Conservation (phyloP, 2,888 invertebrate species). For the Monopis laevigella region DNA sequence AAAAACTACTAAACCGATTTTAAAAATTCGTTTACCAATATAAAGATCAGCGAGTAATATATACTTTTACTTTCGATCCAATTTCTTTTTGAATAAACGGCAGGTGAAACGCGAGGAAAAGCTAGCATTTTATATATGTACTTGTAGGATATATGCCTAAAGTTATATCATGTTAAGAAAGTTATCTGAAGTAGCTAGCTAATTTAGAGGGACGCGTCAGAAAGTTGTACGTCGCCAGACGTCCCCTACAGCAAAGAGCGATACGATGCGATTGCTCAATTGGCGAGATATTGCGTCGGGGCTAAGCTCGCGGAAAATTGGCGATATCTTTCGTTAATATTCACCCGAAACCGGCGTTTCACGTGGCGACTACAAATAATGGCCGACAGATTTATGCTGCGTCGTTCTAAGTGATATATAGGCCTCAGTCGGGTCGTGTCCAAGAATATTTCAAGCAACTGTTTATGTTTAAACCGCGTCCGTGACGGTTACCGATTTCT, state of each 20-base stretch:
- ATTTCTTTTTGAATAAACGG: no score
- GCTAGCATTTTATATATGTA: no score
- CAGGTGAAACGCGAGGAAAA: no score
- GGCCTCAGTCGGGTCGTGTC: conserved; percentile 34
- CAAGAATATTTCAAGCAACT: conserved; percentile 45
- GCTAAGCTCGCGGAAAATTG: conserved; percentile 65
- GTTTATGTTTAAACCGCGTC: conserved; percentile 26
- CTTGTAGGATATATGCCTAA: no score
- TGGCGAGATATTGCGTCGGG: conserved; percentile 65
- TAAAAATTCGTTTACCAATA: no score
- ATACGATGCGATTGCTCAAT: conserved; percentile 62
- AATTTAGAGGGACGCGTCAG: background rate
- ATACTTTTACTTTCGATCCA: no score
- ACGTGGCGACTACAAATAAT: conserved; percentile 66
- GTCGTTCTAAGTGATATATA: conserved; percentile 63
- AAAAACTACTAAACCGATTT: no score
- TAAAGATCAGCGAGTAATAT: no score
- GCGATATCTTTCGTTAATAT: conserved; percentile 62
- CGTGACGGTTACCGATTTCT: conserved; percentile 7
- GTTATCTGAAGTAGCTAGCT: no score
- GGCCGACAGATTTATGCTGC: conserved; percentile 60
- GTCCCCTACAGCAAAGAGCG: conserved; percentile 22
- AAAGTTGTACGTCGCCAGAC: no score
- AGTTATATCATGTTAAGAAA: no score
- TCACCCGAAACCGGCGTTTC: conserved; percentile 62